Evolutionary conservation across 2,797 vertebrate species (phyloP).

Genomic region (Pseudochirops cupreus): DNA sequence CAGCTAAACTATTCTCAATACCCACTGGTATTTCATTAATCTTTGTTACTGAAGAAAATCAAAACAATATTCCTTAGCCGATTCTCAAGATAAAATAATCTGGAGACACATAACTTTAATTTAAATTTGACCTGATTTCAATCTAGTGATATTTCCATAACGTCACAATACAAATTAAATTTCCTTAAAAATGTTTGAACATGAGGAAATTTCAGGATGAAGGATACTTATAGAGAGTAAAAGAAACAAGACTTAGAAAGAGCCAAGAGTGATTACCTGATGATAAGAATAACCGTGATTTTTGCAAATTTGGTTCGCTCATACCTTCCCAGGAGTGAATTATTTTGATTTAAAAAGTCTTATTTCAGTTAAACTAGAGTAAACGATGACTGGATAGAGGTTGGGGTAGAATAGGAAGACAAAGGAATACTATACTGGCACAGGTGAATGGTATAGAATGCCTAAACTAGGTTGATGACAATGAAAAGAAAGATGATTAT

Average conservation of each 20-base stretch:
- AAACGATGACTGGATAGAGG: not conserved
- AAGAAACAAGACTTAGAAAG: conserved; percentile 6
- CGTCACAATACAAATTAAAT: not conserved
- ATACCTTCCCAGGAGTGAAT: conserved; percentile 58
- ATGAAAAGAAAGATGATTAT: not conserved
- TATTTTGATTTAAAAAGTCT: conserved; percentile 60
- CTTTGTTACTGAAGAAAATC: conserved; percentile 75
- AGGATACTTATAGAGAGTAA: not conserved
- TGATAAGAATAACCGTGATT: conserved; percentile 13
- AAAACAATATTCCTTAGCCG: conserved; percentile 61
- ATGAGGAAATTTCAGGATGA: conserved; percentile 21
- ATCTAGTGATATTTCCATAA: conserved; percentile 45
- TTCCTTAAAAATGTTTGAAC: not conserved
- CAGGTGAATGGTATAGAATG: not conserved
- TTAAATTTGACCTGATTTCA: conserved; percentile 60
- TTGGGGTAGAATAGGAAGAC: not conserved
- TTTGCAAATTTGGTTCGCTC: conserved; percentile 5
- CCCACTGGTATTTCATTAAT: conserved; percentile 64
- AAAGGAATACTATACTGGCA: not conserved
- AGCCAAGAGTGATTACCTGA: conserved; percentile 17
- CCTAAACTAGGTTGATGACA: not conserved
- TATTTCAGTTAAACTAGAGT: conserved; percentile 40
- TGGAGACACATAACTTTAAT: conserved; percentile 41
- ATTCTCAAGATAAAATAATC: conserved; percentile 65
- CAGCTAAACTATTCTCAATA: conserved; percentile 65